phyloP scores from a whole-genome alignment of 1,140 invertebrate genomes.

The Zaprionus gabonicus region DNA sequence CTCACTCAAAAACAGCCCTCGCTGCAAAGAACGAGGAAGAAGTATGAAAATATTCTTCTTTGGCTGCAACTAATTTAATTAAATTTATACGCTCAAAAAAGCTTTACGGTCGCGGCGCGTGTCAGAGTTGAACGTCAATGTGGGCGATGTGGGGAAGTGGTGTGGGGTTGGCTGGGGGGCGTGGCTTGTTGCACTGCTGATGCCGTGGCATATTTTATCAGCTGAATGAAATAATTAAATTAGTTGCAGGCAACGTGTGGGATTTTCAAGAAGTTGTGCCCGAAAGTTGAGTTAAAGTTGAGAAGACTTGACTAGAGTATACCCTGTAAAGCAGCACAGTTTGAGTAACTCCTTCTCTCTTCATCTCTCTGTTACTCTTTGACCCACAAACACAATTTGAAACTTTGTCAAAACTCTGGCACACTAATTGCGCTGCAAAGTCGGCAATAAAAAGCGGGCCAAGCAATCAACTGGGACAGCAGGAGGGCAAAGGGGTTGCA shows the following conservation, averaged over 20 bases:
- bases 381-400: conserved; percentile 73
- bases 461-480: conserved; percentile 56
- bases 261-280: conserved; percentile 22
- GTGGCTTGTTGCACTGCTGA: conserved; percentile 29
- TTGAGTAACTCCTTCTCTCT: conserved; percentile 1
- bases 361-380: conserved; percentile 24
- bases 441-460: conserved; percentile 55
- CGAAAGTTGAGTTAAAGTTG: neutral
- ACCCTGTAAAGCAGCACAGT: neutral
- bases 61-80: conserved; percentile 56
- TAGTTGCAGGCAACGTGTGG: conserved; percentile 33
- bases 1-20: conserved; percentile 8
- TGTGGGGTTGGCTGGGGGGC: neutral
- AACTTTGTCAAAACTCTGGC: conserved; percentile 49
- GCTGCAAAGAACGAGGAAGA: neutral
- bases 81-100: conserved; percentile 56
- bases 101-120: conserved; percentile 38
- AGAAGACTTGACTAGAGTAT: neutral
- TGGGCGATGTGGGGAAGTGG: no score
- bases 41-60: conserved; percentile 37
- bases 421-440: conserved; percentile 71
- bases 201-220: conserved; percentile 27
- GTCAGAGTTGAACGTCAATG: conserved; percentile 8
- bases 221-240: conserved; percentile 46
- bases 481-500: neutral